phyloP scores from a whole-genome alignment of 2,888 invertebrate species.

The Branchellion lobata region DNA sequence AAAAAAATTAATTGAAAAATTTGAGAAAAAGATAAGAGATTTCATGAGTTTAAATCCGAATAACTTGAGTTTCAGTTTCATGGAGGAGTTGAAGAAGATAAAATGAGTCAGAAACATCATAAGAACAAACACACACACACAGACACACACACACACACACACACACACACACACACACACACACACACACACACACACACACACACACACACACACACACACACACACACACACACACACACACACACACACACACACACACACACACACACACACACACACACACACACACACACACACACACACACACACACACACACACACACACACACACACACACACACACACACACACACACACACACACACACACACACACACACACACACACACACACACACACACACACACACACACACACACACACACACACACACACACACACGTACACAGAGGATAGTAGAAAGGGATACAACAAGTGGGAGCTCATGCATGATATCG shows the following conservation, averaged over 20 bases:
- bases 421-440: constrained; percentile 6
- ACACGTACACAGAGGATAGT: background rate
- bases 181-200: too few species aligned
- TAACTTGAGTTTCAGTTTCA: too few species aligned
- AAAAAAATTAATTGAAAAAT: too few species aligned
- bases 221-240: constrained; percentile 10
- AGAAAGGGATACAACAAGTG: constrained; percentile 15
- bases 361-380: constrained; percentile 33
- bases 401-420: constrained; percentile 31
- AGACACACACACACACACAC: too few species aligned
- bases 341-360: constrained; percentile 30
- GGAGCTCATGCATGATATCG: background rate
- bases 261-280: constrained; percentile 2
- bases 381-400: constrained; percentile 13
- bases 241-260: constrained; percentile 13
- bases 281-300: constrained; percentile 23
- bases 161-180: too few species aligned
- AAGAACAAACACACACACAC: too few species aligned
- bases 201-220: constrained; percentile 20
- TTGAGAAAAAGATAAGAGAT: too few species aligned
- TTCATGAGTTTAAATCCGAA: too few species aligned
- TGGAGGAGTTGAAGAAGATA: too few species aligned
- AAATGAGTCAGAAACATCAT: too few species aligned
- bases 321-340: background rate
- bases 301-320: constrained; percentile 18